Evolutionary conservation across 2,888 invertebrate species (phyloP), one percentile per base, ranked within the genome.

Genomic region (Cataglyphis livida): DNA sequence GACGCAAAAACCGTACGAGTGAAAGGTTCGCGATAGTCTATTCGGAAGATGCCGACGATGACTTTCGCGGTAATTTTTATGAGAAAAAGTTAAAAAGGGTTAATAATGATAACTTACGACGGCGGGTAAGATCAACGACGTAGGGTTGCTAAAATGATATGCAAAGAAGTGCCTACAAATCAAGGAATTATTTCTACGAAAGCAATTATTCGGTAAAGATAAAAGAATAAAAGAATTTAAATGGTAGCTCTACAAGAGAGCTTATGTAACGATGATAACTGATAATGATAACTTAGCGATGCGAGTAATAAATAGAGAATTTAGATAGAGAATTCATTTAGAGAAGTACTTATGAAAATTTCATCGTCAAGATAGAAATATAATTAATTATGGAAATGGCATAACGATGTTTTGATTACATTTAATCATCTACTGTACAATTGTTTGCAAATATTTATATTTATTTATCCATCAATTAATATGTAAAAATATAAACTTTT

Each of bases 241-340:
- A 15, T 51, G 28, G 32, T 28, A 51, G 41, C 25, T 25, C 35
- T 12, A 25, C 25, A n/a, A 51, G 68, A 76, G 59, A 32, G 57
- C 54, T 44, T 57, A 51, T 6, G 9, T n/a, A 59, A 78, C 73
- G 59, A 78, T 32, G 73, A 59, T 66, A 75, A 68, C 41, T 73
- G 51, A 79, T 57, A 71, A 76, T 71, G 59, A 76, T 54, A 74
- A 78, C 41, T 76, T 51, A 78, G 57, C 38, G 74, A n/a, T 1
- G 51, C n/a, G 59, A 48, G 44, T 38, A 64, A 18, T 21, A 21
- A 28, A 28, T 18, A 32, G 38, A 35, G 44, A 44, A 44, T 73
- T 76, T 28, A 57, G 32, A n/a, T 51, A n/a, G 48, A 73, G 3
- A 59, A 32, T 73, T 76, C n/a, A 57, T 41, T 7, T 51, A n/a